These are phyloP conservation scores for Amphimallon solstitiale DNA, from an alignment of 2,888 invertebrate species.

Conservation along the genomic window DNA sequence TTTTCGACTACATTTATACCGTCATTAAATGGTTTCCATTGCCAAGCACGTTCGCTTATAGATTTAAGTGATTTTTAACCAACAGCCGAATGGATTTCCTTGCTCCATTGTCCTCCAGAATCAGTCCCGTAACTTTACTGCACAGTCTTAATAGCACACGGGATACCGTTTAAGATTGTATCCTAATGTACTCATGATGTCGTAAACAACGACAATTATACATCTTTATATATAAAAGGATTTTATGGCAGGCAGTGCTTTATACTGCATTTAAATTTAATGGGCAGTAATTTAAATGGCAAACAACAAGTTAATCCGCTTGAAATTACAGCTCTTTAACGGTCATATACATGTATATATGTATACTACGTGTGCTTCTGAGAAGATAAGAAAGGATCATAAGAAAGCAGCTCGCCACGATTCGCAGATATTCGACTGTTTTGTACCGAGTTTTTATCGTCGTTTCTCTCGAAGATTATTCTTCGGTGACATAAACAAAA, in stretches of 20 bases:
- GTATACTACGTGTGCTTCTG: constrained; percentile 26
- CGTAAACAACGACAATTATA: constrained; percentile 31
- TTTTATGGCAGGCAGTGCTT: constrained; percentile 6
- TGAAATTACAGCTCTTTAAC: constrained; percentile 46
- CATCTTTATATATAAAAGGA: constrained; percentile 23
- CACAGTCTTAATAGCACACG: constrained; percentile 10
- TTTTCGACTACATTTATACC: no score
- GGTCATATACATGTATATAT: no score
- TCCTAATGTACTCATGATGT: constrained; percentile 21
- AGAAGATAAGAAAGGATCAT: constrained; percentile 8
- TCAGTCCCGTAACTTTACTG: no score
- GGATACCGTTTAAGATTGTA: constrained; percentile 7
- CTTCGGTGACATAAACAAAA: no score
- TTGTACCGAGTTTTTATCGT: no score
- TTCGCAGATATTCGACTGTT: constrained; percentile 1
- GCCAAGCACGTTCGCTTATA: no score
- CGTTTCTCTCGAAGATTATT: no score
- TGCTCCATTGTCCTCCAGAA: no score
- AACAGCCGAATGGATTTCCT: no score
- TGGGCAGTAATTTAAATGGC: constrained; percentile 45
- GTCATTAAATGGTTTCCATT: no score
- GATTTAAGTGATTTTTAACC: no score
- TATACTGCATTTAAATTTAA: constrained; percentile 43
- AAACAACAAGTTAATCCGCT: constrained; percentile 43
- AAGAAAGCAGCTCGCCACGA: background rate